Evolutionary conservation across 2,113 vertebrate species (phyloP), one percentile per base, ranked within the genome.

Genomic region (Pelecanoides urinatrix): DNA sequence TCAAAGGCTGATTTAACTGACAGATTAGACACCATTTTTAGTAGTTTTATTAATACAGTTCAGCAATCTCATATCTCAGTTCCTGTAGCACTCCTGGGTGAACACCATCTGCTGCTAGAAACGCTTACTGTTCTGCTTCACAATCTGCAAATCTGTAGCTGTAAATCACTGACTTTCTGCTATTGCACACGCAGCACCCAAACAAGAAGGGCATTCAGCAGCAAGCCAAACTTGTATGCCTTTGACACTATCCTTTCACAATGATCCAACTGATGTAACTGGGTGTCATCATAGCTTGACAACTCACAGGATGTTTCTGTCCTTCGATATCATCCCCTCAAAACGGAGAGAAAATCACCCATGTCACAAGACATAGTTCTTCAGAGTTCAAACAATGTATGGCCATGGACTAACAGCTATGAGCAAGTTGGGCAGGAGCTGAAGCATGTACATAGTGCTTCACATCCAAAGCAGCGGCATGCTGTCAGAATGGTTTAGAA

Each of bases 171-270:
- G 44, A 32, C 34, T 62, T 50, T 40, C 58, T 72, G 67, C 10
- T 5, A 63, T 1, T 61, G 58, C 22, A 59, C 27, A 59, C 0
- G 0, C 34, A 85, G 17, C 0, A 0, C 36, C 19, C 58, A 26
- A 72, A 40, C 53, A 81, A 84, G 53, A 56, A 58, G 11, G 44
- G 30, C 56, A 40, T 10, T n/a, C 42, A 85, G 49, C 42, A 87
- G 70, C 72, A 72, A 65, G 11, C 5, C 55, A 53, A n/a, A 63
- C 40, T 32, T 10, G 4, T 7, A 11, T 6, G 18, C 62, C 36
- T 85, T 49, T 45, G 49, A 73, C 63, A 61, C 19, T 30, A 30
- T 6, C 50, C 40, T 52, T 72, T n/a, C 45, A 65, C 27, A 77
- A 11, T 1, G 3, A 76, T 44, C 27, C 61, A 75, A 6, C 23